Evolutionary conservation across 1,140 invertebrate genomes (phyloP).

Genomic region (Panulirus ornatus): DNA sequence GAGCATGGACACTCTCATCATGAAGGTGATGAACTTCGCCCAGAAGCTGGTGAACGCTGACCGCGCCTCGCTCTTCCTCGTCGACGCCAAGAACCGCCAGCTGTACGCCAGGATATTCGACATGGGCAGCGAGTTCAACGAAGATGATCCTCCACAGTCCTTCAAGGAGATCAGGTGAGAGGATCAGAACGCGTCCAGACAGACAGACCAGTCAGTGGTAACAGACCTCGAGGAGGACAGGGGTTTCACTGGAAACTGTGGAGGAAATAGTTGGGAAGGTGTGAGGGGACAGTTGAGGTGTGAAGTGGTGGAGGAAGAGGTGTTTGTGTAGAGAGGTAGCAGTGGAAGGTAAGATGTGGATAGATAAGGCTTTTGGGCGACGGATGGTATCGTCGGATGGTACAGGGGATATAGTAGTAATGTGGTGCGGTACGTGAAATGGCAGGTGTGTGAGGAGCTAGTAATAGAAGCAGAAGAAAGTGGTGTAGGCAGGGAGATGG

Average conservation of each 20-base stretch:
- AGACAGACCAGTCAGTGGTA: not conserved
- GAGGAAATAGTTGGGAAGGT: not conserved
- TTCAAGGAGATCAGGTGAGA: constrained; percentile 75
- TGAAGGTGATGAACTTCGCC: constrained; percentile 90
- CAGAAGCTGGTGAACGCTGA: constrained; percentile 89
- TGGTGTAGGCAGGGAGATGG: not conserved
- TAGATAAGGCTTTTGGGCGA: too few relatives aligned
- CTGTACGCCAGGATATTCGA: constrained; percentile 91
- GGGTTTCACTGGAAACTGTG: too few relatives aligned
- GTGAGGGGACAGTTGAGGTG: not conserved
- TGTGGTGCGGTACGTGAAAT: too few relatives aligned
- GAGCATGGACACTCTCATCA: constrained; percentile 88
- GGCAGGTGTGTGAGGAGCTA: too few relatives aligned
- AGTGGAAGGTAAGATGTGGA: too few relatives aligned
- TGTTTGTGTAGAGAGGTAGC: not conserved
- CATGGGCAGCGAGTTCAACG: constrained; percentile 80
- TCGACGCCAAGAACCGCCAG: constrained; percentile 85
- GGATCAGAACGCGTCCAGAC: not conserved
- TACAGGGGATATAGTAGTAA: too few relatives aligned
- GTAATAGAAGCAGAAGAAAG: not conserved
- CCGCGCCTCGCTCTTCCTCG: constrained; percentile 87
- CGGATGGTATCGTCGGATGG: too few relatives aligned
- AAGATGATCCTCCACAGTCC: constrained; percentile 74
- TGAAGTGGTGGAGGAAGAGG: not conserved
- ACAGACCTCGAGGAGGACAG: too few relatives aligned